phyloP scores from a whole-genome alignment of 1,140 invertebrate genomes.

The Hestina assimilis region DNA sequence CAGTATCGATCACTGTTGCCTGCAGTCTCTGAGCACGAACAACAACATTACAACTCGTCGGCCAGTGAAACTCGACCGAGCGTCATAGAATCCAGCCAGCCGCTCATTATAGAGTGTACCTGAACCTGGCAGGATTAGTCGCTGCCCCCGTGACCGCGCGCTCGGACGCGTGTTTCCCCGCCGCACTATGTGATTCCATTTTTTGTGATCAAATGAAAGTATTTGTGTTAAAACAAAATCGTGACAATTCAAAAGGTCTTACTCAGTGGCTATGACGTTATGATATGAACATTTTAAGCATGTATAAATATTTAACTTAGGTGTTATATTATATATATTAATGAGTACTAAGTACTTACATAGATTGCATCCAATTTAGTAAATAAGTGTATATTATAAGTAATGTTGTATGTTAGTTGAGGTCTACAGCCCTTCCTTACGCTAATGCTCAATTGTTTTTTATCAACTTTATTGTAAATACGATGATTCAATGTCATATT shows the following conservation, averaged over 20 bases:
- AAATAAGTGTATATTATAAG: constrained; percentile 38
- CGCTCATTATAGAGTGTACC: constrained; percentile 92
- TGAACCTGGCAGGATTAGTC: constrained; percentile 70
- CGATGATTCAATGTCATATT: constrained; percentile 53
- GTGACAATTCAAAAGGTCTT: constrained; percentile 44
- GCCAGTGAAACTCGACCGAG: constrained; percentile 85
- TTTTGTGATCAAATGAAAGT: constrained; percentile 64
- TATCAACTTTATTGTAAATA: constrained; percentile 69
- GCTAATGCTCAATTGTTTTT: constrained; percentile 73
- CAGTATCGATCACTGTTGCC: constrained; percentile 47
- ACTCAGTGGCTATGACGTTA: constrained; percentile 75
- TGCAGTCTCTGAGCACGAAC: constrained; percentile 50
- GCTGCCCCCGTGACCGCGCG: constrained; percentile 25
- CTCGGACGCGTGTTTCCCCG: constrained; percentile 55
- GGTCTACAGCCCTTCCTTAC: constrained; percentile 61
- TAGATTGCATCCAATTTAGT: constrained; percentile 40
- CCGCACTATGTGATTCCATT: constrained; percentile 66
- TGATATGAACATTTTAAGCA: constrained; percentile 64
- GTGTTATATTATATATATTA: constrained; percentile 35
- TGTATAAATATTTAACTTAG: constrained; percentile 49
- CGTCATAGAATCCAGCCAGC: constrained; percentile 91
- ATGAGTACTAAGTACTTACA: constrained; percentile 74
- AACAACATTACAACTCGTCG: constrained; percentile 51
- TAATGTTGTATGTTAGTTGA: constrained; percentile 54
- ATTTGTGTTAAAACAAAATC: constrained; percentile 48